Conservation (phyloP, 1,140 invertebrate species). For the Atta colombica region DNA sequence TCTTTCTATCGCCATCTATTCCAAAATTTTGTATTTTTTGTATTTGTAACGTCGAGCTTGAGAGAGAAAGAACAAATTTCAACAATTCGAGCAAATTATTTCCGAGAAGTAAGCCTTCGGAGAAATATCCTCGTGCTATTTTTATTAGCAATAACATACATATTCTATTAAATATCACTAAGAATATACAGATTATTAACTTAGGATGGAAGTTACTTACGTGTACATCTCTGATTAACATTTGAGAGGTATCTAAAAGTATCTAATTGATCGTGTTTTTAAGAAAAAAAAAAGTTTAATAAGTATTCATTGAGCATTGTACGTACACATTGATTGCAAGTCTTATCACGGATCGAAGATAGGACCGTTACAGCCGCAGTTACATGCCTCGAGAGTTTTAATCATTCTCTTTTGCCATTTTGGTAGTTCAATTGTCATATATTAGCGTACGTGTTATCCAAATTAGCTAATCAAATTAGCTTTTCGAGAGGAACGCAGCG, state of each 20-base stretch:
- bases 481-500: background rate
- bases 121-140: background rate
- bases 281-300: background rate
- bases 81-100: background rate
- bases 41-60: background rate
- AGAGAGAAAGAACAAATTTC: no score
- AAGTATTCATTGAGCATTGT: background rate
- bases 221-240: background rate
- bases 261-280: background rate
- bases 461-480: constrained; percentile 1
- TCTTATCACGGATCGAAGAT: background rate
- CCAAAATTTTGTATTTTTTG: background rate
- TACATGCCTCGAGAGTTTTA: constrained; percentile 65
- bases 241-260: background rate
- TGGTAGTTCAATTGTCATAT: constrained; percentile 62
- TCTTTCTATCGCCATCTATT: background rate
- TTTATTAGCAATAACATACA: background rate
- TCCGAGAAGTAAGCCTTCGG: background rate
- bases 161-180: background rate
- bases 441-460: background rate
- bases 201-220: background rate
- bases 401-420: constrained; percentile 64
- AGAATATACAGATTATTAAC: background rate
- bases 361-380: constrained; percentile 54
- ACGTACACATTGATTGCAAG: background rate